Percentiles rank a stretch among this genome's conserved stretches.
phyloP scores from a whole-genome alignment of 2,888 invertebrate species.

The Beris chalybata region DNA sequence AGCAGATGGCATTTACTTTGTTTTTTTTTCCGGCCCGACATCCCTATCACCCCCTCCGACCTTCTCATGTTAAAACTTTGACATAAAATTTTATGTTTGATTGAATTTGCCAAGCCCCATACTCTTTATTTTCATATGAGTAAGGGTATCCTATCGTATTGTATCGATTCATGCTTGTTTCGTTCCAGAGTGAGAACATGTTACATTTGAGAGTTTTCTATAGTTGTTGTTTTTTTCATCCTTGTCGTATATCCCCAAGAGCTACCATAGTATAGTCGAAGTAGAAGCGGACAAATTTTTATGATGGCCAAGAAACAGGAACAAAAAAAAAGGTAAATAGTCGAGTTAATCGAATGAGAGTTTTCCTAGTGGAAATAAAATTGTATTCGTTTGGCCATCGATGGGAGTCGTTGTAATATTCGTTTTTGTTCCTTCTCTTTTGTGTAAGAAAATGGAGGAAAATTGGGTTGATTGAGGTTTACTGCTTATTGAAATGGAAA shows the following conservation, averaged over 20 bases:
- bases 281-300: constrained; percentile 31
- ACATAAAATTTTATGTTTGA: constrained; percentile 36
- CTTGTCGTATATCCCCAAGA: constrained; percentile 6
- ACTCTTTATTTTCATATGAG: constrained; percentile 6
- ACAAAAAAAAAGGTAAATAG: constrained; percentile 31
- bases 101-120: constrained; percentile 29
- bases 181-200: constrained; percentile 16
- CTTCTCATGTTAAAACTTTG: constrained; percentile 32
- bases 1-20: constrained; percentile 24
- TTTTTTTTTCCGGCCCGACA: neutral
- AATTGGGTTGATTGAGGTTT: constrained; percentile 34
- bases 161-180: constrained; percentile 12
- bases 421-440: neutral
- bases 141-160: neutral
- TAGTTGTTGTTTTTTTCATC: neutral
- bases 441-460: constrained; percentile 25
- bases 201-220: constrained; percentile 15
- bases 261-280: constrained; percentile 12
- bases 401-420: constrained; percentile 19
- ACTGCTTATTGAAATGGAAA: constrained; percentile 36
- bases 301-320: constrained; percentile 16
- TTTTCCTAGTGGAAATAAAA: constrained; percentile 28
- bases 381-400: constrained; percentile 18
- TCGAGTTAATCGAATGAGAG: constrained; percentile 32
- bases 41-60: neutral